Base-by-base conservation (phyloP, 2,113 vertebrate genomes). In the Leptosomus discolor region DNA sequence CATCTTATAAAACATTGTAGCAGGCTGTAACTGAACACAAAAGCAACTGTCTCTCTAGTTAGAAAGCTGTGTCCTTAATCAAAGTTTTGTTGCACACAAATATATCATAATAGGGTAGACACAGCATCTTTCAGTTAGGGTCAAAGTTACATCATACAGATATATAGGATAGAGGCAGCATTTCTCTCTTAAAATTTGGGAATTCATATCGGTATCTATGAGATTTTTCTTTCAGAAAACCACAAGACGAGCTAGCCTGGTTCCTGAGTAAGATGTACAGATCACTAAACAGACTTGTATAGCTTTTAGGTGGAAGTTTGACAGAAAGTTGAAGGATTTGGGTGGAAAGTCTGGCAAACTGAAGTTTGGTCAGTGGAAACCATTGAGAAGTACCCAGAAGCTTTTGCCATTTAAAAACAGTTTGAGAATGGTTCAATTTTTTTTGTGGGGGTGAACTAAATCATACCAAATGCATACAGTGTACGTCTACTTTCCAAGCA, bases 211-310 rank as follows among this genome's bases (percentile, higher is more conserved):
- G 32, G 12, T 37, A 60, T 26, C 32, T 43, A 12, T n/a, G 37
- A 84, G 27, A 36, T 39, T 60, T 41, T 56, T 68, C 74, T 50
- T 77, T 54, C 41, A 50, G 41, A 57, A 86, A 68, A 26, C 15
- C 32, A 46, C 13, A 24, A 7, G 5, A 39, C 0, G 0, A 36
- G 18, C 77, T 68, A 20, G 9, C 17, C 36, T 30, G 4, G 4
- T 50, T 78, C 11, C 43, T 63, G 12, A 74, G 15, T 50, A 29
- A 81, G 11, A 45, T 17, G 10, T 41, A 37, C 18, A 22, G 34
- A 34, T 36, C 13, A 15, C n/a, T 61, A 50, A 34, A 32, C 15
- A 64, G 27, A 21, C 8, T 30, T 41, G 6, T 5, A 3, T 23
- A 48, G 30, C 18, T 58, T 54, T n/a, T 29, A 71, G 5, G 8